Conservation (phyloP, 2,888 invertebrate genomes). For the Mantis religiosa region DNA sequence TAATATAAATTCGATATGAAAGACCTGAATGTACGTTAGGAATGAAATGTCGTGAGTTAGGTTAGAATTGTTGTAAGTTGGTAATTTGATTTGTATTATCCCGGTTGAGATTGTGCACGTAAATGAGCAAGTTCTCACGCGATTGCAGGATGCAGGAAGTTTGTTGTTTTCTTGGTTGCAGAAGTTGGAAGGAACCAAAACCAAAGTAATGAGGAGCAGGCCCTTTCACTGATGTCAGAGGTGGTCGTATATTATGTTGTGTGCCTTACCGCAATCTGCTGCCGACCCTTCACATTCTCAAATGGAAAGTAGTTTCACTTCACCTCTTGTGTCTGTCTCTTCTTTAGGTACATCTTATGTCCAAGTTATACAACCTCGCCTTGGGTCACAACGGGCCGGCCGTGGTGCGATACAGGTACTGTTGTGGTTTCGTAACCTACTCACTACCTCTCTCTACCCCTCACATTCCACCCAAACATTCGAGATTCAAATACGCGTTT, state of each 20-base stretch:
- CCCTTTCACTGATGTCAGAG: not conserved
- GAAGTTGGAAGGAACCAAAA: not conserved
- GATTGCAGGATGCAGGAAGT: not conserved
- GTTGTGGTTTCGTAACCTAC: too few species aligned
- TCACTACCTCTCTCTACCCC: too few species aligned
- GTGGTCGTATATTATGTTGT: not conserved
- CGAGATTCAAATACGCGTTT: too few species aligned
- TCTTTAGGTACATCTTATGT: not conserved
- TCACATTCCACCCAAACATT: too few species aligned
- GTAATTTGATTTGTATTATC: too few species aligned
- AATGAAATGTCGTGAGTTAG: too few species aligned
- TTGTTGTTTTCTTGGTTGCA: not conserved
- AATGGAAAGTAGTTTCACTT: not conserved
- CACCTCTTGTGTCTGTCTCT: not conserved
- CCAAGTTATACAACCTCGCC: not conserved
- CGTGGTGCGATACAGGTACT: too few species aligned
- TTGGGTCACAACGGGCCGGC: not conserved
- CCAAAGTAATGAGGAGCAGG: not conserved
- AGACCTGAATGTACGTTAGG: too few species aligned
- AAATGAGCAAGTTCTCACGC: too few species aligned
- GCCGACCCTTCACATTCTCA: not conserved
- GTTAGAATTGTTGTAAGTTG: too few species aligned
- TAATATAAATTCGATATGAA: too few species aligned
- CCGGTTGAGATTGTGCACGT: too few species aligned
- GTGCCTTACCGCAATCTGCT: not conserved